phyloP scores from a whole-genome alignment of 1,140 invertebrate genomes.

The Cotesia glomerata region DNA sequence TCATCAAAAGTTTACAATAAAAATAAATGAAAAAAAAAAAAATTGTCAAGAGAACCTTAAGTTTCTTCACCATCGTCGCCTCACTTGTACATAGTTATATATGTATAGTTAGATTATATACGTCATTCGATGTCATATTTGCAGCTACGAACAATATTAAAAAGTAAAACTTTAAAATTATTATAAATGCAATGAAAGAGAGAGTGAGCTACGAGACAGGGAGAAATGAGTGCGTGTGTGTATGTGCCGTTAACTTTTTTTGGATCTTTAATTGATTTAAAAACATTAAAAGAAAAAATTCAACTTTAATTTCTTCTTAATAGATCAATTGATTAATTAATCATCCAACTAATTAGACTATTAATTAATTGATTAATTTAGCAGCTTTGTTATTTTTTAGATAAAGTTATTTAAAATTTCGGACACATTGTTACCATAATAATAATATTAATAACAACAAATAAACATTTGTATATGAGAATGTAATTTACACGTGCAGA shows the following conservation, averaged over 20 bases:
- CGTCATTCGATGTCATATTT: conserved; percentile 39
- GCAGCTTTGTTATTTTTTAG: too few relatives aligned
- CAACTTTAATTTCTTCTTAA: neutral
- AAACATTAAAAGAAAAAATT: neutral
- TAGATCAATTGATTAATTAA: neutral
- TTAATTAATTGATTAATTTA: too few relatives aligned
- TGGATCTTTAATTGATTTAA: neutral
- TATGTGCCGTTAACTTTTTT: conserved; percentile 4
- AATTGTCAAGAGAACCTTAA: conserved; percentile 17
- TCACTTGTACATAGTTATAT: conserved; percentile 62
- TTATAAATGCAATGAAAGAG: conserved; percentile 16
- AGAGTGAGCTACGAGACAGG: neutral
- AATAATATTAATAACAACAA: neutral
- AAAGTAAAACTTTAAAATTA: conserved; percentile 18
- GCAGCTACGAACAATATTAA: conserved; percentile 45
- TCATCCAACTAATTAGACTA: too few relatives aligned
- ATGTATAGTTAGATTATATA: conserved; percentile 62
- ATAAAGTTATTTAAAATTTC: neutral
- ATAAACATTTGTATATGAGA: neutral
- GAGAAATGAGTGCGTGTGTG: conserved; percentile 3
- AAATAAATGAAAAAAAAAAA: neutral
- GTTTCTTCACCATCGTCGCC: conserved; percentile 39
- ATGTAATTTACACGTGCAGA: neutral
- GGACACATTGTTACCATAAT: conserved; percentile 1
- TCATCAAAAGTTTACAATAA: too few relatives aligned